Percentiles rank a stretch among this genome's conserved stretches.
Evolutionary conservation across 2,113 vertebrate species (phyloP).

Genomic region (Cheilinus undulatus): DNA sequence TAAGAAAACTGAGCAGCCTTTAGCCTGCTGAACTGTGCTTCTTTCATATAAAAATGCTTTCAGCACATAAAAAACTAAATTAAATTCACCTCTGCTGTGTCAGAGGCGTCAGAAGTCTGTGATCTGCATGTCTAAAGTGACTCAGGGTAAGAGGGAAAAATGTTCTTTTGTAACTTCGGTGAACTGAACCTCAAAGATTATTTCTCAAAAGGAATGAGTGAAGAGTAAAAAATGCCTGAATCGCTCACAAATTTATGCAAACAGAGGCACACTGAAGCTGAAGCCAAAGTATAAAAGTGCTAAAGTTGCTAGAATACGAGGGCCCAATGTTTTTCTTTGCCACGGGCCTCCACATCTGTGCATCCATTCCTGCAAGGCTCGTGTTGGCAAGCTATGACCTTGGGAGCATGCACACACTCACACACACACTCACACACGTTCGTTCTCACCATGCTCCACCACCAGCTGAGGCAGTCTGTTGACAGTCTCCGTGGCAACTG

Average conservation of each 20-base stretch:
- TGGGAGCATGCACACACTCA: constrained; percentile 13
- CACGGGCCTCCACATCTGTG: constrained; percentile 1
- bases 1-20: neutral
- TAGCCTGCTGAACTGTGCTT: neutral
- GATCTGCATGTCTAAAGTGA: constrained; percentile 10
- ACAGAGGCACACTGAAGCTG: neutral
- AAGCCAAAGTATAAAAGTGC: neutral
- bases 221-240: constrained; percentile 1
- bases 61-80: constrained; percentile 10
- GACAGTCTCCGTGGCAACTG: constrained; percentile 75
- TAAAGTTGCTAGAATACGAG: neutral
- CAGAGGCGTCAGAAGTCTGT: constrained; percentile 13
- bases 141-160: neutral
- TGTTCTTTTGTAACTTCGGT: neutral
- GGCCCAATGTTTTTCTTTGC: neutral
- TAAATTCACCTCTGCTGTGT: constrained; percentile 3
- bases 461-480: constrained; percentile 89
- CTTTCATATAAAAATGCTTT: constrained; percentile 4
- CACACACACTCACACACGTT: constrained; percentile 12
- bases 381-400: constrained; percentile 1
- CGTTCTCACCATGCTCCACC: constrained; percentile 89
- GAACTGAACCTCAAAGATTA: constrained; percentile 1
- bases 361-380: neutral
- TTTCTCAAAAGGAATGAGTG: neutral
- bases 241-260: neutral